Base-by-base conservation (phyloP, 2,888 invertebrate species). In the Trachelus troglodyta region DNA sequence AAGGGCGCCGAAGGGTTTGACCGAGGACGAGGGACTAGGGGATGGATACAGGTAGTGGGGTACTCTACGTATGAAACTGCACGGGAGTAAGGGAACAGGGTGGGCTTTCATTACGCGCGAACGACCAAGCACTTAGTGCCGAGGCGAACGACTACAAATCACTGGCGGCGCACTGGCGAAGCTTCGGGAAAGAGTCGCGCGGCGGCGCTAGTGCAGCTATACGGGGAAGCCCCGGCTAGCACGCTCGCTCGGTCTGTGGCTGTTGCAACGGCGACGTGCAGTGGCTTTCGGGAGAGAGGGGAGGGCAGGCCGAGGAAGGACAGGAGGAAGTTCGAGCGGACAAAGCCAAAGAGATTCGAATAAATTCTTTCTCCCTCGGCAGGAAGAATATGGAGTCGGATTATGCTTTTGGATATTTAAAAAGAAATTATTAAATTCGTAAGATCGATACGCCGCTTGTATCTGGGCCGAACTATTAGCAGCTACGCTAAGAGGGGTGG, bases 51-150 rank as follows among this genome's bases (percentile, higher is more conserved):
- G 56, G 23, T 56, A 9, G 56, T 56, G 23, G 40, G 23, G 40
- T 6, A 12, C 23, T 40, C 23, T 9, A 23, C 56, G 56, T 56
- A 56, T 23, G 56, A 56, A 56, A 56, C 56, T 23, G 23, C 23
- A 56, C 56, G 23, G 56, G 56, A 23, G 56, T 23, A 2, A 40
- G 56, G 23, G 56, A 23, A 56, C 56, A 56, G 56, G 56, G 56
- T 23, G 34, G 74, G 74, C 30, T 74, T 74, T 74, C 74, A 74
- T 74, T 74, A 74, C 34, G 35, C 37, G 74, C 35, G 35, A 74
- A 33, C 74, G 33, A 35, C 74, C 31, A 11, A 74, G 74, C 74
- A 74, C 74, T 74, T 74, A 74, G 74, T 35, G 35, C 30, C 9
- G 34, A 11, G n/a, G 74, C 74, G 34, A 35, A 34, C 33, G 74